Conservation (phyloP, 2,113 vertebrate genomes). For the Crypturellus undulatus region DNA sequence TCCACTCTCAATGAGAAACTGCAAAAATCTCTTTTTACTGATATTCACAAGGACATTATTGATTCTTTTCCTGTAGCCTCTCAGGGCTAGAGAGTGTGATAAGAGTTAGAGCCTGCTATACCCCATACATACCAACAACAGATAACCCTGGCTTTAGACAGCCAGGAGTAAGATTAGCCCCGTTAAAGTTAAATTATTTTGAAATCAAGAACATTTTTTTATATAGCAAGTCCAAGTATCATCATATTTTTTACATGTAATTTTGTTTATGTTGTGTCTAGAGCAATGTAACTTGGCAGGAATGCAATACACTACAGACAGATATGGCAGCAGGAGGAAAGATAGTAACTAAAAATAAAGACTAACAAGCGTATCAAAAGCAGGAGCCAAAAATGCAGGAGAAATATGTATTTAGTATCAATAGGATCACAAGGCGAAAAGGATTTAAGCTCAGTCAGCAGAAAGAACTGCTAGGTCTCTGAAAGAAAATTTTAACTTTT, state of each 20-base stretch:
- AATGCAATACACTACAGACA: constrained; percentile 45
- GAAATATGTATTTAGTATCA: not conserved
- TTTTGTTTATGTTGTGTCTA: constrained; percentile 65
- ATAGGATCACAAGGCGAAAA: not conserved
- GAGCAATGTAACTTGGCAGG: constrained; percentile 61
- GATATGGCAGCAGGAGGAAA: constrained; percentile 57
- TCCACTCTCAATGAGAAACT: not conserved
- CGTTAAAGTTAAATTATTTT: not conserved
- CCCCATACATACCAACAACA: not conserved
- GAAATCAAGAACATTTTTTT: not conserved
- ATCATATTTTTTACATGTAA: not conserved
- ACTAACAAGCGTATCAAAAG: not conserved
- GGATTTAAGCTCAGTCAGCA: not conserved
- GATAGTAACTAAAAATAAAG: constrained; percentile 70
- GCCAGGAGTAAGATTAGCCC: not conserved
- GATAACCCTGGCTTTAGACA: not conserved
- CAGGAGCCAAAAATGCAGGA: not conserved
- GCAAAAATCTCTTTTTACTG: not conserved
- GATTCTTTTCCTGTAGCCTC: not conserved
- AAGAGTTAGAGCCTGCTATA: not conserved
- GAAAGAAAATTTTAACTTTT: not conserved
- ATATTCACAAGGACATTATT: not conserved
- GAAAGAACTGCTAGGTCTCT: not conserved
- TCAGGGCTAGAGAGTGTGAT: not conserved
- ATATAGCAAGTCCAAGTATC: not conserved